Percentiles rank a stretch among this genome's conserved stretches.
phyloP scores from a whole-genome alignment of 1,140 invertebrate genomes.

The Heliconius melpomene region DNA sequence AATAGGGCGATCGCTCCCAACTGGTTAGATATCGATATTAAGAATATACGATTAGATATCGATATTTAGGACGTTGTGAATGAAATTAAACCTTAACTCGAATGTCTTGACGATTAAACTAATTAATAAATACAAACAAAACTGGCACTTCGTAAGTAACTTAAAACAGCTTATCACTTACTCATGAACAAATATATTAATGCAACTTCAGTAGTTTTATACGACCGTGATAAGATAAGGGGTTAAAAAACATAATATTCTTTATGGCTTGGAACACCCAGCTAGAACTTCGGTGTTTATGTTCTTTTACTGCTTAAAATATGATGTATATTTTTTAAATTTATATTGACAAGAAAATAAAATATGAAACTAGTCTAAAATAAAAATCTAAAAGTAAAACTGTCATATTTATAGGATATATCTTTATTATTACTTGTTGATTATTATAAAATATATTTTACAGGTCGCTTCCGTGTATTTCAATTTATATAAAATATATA shows the following conservation, averaged over 20 bases:
- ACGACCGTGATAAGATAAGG: conserved; percentile 63
- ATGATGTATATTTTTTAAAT: not conserved
- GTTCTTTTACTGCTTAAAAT: not conserved
- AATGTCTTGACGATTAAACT: not conserved
- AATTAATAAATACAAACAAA: not conserved
- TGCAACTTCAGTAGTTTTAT: conserved; percentile 67
- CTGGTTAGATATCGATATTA: conserved; percentile 40
- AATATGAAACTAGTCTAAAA: not conserved
- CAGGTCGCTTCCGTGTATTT: not conserved
- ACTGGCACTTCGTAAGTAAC: conserved; percentile 11
- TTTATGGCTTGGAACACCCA: conserved; percentile 55
- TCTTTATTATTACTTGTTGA: not conserved
- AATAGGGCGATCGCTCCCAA: conserved; percentile 66
- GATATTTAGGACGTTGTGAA: conserved; percentile 59
- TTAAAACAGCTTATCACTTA: conserved; percentile 50
- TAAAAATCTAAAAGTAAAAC: too few species aligned
- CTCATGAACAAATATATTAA: conserved; percentile 54
- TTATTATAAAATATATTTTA: not conserved
- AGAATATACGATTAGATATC: conserved; percentile 44
- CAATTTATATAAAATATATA: conserved; percentile 15
- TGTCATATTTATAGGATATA: too few species aligned
- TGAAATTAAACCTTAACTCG: conserved; percentile 64
- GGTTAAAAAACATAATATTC: conserved; percentile 57
- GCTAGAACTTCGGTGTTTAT: conserved; percentile 21
- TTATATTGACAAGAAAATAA: not conserved